Percentiles rank a stretch among this genome's conserved stretches.
Conservation (phyloP, 2,113 vertebrate species). For the Amblyornis subalaris region DNA sequence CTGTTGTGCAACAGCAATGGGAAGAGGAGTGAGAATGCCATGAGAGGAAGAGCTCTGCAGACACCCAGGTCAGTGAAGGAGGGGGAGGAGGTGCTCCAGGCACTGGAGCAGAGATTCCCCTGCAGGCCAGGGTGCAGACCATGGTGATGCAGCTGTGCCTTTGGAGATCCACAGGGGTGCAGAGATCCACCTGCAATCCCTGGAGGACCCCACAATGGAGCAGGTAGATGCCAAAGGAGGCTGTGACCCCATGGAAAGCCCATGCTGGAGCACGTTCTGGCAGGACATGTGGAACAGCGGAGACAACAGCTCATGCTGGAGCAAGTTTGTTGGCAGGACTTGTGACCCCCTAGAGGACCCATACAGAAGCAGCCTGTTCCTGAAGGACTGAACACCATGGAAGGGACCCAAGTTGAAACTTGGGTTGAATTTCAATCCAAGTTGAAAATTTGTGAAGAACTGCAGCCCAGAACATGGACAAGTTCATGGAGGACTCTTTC, state of each 20-base stretch:
- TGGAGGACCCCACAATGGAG: background rate
- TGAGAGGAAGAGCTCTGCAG: background rate
- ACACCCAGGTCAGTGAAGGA: background rate
- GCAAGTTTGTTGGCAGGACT: background rate
- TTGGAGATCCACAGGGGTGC: background rate
- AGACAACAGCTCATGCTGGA: background rate
- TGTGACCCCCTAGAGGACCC: background rate
- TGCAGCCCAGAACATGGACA: background rate
- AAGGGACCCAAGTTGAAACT: background rate
- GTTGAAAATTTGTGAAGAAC: background rate
- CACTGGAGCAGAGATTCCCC: accelerated
- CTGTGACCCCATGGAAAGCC: background rate
- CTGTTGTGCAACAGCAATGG: background rate
- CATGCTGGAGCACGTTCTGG: background rate
- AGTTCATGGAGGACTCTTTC: background rate
- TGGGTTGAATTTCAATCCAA: no score
- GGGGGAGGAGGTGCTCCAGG: background rate
- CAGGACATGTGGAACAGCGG: no score
- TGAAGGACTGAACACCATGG: background rate
- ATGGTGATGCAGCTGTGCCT: background rate
- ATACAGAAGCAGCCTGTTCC: background rate
- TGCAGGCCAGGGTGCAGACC: accelerated
- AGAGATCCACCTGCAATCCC: background rate
- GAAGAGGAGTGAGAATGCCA: background rate
- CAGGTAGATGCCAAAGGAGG: background rate